Evolutionary conservation across 2,888 invertebrate genomes (phyloP), one percentile per base, ranked within the genome.

Genomic region (Scaptomyza parva): DNA sequence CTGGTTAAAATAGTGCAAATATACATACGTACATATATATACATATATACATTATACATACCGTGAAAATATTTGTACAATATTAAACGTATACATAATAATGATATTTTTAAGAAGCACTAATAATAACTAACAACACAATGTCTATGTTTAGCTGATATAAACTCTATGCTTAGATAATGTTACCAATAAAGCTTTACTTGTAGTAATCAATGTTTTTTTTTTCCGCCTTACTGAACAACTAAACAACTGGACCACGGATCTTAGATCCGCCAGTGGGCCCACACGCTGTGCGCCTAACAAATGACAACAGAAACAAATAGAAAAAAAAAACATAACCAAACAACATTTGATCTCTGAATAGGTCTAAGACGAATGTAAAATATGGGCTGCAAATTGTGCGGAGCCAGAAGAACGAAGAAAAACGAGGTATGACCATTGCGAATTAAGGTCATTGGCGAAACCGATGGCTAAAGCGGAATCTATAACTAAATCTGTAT

Each of bases 1-100:
- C 82, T 82, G 86, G 82, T 79, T 82, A n/a, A 85, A 86, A 87
- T 67, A 82, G 82, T 87, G 76, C 88, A 82, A 82, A 82, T 85
- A 76, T 85, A 77, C 17, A 17, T 37, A 37, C n/a, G n/a, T 35
- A 0, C 2, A 12, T n/a, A 37, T 60, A 71, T 14, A 76, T 54
- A 74, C 73, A 77, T 37, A 17, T 37, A 37, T 35, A 0, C 2
- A 12, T 12, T n/a, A 37, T 60, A 71, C 17, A 76, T 54, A 74
- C 73, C 66, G 37, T 55, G 44, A 62, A 54, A 43, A 77, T 70
- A 62, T 71, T 53, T 78, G 70, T 68, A 77, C 59, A 67, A 60
- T 44, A 55, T 57, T 62, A 44, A 45, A 9, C 17, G 24, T 37
- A 44, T 39, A 14, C 22, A 48, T 5, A 26, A 17, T 14, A 5